phyloP scores from a whole-genome alignment of 2,797 vertebrate genomes.

The Chrysolophus pictus region DNA sequence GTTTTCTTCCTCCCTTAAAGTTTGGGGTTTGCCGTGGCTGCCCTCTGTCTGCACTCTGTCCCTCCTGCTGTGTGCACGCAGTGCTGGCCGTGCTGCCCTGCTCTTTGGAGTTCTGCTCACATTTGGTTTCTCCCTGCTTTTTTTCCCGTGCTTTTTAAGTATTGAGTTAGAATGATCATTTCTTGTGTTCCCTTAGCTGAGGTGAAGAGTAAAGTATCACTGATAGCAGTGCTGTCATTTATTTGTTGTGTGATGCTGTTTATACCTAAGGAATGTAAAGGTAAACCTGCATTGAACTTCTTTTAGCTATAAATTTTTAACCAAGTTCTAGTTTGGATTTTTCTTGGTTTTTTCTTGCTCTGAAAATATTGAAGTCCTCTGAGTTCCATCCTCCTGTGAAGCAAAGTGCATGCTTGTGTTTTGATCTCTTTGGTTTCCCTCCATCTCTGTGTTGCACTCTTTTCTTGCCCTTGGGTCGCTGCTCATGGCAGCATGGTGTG shows the following conservation, averaged over 20 bases:
- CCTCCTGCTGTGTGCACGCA: accelerated
- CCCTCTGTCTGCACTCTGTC: neutral
- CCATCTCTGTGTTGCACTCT: neutral
- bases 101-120: neutral
- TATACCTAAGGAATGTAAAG: neutral
- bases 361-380: neutral
- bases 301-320: neutral
- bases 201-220: neutral
- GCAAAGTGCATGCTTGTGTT: accelerated
- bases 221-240: neutral
- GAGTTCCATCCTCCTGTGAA: neutral
- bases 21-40: neutral
- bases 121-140: neutral
- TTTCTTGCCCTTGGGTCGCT: neutral
- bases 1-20: neutral
- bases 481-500: neutral
- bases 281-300: neutral
- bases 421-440: neutral
- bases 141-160: neutral
- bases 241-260: neutral
- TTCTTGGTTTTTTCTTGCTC: neutral
- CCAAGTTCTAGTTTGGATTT: neutral
- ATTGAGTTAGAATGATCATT: neutral
- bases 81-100: neutral
- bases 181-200: neutral